These are phyloP conservation scores for Latrodectus hesperus DNA, from an alignment of 2,888 invertebrate species.

Conservation along the genomic window DNA sequence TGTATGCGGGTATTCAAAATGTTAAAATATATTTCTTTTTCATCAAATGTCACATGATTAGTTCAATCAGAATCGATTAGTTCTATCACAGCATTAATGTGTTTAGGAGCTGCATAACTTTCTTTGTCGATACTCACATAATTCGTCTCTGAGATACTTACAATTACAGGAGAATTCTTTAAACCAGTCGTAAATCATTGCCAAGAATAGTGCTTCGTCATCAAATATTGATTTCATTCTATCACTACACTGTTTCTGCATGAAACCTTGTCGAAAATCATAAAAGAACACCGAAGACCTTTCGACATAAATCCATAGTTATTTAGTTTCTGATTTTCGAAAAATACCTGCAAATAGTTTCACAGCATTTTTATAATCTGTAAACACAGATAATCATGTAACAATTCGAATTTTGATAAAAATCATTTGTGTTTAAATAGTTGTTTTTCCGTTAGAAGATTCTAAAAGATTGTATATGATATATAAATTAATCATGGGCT, in stretches of 20 bases:
- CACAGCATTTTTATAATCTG: neutral
- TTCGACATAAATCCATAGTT: neutral
- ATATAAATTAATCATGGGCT: no score
- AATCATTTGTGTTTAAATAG: neutral
- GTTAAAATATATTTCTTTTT: no score
- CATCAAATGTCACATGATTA: no score
- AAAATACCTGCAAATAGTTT: neutral
- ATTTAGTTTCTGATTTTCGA: neutral
- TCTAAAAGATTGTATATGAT: neutral
- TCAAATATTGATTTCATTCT: neutral
- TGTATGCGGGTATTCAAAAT: no score
- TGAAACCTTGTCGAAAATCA: neutral
- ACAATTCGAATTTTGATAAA: slow-evolving; percentile 5
- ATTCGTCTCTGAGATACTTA: no score
- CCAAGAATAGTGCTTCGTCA: no score
- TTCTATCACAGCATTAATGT: no score
- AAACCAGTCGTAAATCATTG: no score
- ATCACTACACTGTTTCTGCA: neutral
- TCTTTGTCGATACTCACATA: no score
- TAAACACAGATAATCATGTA: neutral
- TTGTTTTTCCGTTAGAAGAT: neutral
- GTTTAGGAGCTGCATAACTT: no score
- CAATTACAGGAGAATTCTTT: no score
- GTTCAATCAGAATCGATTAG: no score
- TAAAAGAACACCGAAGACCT: neutral